Evolutionary conservation across 2,113 vertebrate species (phyloP), one percentile per base, ranked within the genome.

Genomic region (Corvus moneduloides): DNA sequence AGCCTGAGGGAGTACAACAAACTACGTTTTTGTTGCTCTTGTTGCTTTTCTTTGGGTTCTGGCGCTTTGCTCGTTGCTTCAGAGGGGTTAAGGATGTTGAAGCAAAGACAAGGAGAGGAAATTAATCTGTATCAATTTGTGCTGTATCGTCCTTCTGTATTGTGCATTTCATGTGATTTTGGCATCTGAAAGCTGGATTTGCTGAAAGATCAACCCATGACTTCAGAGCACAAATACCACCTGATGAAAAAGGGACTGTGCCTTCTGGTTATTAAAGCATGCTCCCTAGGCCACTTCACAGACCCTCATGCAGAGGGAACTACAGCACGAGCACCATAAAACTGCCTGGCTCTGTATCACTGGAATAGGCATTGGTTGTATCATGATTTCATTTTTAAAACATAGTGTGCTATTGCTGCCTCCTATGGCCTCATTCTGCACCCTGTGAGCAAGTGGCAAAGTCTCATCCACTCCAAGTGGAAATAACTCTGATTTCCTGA

Each of bases 341-440:
- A 75, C 44, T 63, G 11, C 7, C 26, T 46, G 16, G 8, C 6
- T 74, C 23, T 55, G 5, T 74, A 18, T 23, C 7, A 3, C 33
- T 1, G 5, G 23, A 63, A 43, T 4, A 62, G 11, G 6, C 27
- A 43, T 8, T 30, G 33, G 10, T 6, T 74, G 6, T 39, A n/a
- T 32, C 28, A 41, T 16, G 8, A 37, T 37, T 72, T 59, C 48
- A 41, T 58, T 91, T 91, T 87, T 81, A 20, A 87, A 74, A 72
- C 0, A 0, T 27, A 4, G 12, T 59, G 5, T 55, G 14, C 7
- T 78, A 4, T 67, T 87, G 15, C 20, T 12, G 10, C 16, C 54
- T 51, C 21, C 27, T 20, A n/a, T 2, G 1, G 20, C 13, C 44
- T 52, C 27, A 72, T 75, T 82, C 35, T 87, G 8, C 8, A 64